Base-by-base conservation (phyloP, 2,113 vertebrate genomes). In the Meleagris gallopavo region DNA sequence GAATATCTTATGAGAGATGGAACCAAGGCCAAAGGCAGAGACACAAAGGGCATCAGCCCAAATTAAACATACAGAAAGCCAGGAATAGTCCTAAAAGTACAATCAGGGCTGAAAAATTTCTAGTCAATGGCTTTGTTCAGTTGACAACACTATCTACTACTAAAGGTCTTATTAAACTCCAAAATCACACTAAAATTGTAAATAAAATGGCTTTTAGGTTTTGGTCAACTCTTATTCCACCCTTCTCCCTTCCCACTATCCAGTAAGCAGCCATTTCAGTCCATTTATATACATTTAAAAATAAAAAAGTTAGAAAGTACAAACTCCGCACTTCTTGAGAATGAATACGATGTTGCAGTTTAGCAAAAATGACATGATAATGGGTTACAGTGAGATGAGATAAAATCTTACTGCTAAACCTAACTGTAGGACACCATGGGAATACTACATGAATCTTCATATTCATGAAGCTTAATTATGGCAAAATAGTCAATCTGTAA, bases 401-500 rank as follows among this genome's bases (percentile, higher is more conserved):
- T 78, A 84, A 94, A 95, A 94, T 96, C 79, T 64, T 94, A 73
- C 29, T 91, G 84, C 92, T 87, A 81, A 96, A 90, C 70, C 75
- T 86, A 94, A 94, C 86, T 86, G 36, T 4, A 41, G 93, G 85
- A 83, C 82, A 96, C 88, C 93, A 4, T 90, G 97, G 97, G 97
- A 97, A 96, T 97, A 92, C 80, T 86, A 90, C 61, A 86, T 46
- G 86, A 93, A 95, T 97, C 96, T 98, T 98, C 97, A 97, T 98
- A 98, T 98, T 98, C 96, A 97, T 98, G 97, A 97, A 95, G 94
- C 94, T 97, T 98, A 97, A 98, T 98, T 97, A 97, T 71, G 97
- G 96, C 94, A 96, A 98, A 98, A 97, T 97, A 97, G 93, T 93
- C 97, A 97, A 96, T 98, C 97, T 97, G 97, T 98, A 98, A 97